Base-by-base conservation (phyloP, 92 coral and sea anemone species). In the Palythoa grandis region DNA sequence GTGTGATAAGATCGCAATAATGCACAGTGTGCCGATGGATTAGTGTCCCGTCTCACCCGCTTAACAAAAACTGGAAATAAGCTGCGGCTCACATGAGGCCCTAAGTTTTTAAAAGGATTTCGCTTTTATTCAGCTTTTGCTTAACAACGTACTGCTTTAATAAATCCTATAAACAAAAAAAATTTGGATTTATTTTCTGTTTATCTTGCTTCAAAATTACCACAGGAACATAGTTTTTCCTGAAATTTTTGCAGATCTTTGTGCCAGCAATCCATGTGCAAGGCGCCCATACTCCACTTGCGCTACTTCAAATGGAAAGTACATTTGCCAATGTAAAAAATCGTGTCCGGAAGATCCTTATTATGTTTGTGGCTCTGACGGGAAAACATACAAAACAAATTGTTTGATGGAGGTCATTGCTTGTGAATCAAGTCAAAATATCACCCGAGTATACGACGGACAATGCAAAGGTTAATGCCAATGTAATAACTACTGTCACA, bases 361-460 rank as follows among this genome's bases (percentile, higher is more conserved):
- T n/a, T 60, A 9, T 76, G 82, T 76, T 23, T 76, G 82, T 23
- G 82, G 82, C 38, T 76, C 82, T 25, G 82, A 76, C 65, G 58
- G 67, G 67, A 76, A 76, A 53, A 76, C 82, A 6, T 76, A 76
- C 66, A 54, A 76, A 35, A 76, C 24, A 29, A 22, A 76, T 37
- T 76, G 82, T 25, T 53, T 76, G 67, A 20, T 76, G 82, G 38
- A 52, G 24, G 58, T 76, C 43, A 76, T 12, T 57, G 82, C 82
- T 14, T 76, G 82, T 35, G 82, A 76, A 29, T 76, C 82, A 20
- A 25, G 61, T 13, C 25, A 25, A 24, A 52, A 52, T 53, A 76
- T 76, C 67, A n/a, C 38, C 23, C 58, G 38, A 50, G 67, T 13
- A 24, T 4, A 76, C 82, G 22, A 29, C 65, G 82, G 82, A 54